phyloP scores from a whole-genome alignment of 2,797 vertebrate species.

The Pseudocheirus occidentalis region DNA sequence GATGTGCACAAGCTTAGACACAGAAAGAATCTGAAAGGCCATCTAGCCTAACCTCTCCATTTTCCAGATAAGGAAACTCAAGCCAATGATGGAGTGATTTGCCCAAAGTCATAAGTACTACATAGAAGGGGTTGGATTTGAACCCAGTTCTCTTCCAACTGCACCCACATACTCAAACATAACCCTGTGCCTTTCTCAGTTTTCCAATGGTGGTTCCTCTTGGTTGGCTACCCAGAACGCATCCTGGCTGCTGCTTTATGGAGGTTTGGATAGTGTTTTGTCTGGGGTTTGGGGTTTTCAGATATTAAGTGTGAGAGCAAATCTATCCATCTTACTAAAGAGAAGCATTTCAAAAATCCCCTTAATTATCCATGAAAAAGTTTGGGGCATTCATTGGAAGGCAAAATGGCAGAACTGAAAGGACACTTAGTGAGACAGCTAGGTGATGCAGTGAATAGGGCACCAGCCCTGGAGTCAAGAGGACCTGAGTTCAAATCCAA shows the following conservation, averaged over 20 bases:
- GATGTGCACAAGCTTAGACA: neutral
- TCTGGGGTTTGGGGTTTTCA: neutral
- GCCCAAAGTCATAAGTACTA: neutral
- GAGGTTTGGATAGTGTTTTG: neutral
- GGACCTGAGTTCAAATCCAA: too few relatives aligned
- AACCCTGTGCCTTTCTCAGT: neutral
- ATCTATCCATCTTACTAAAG: conserved; percentile 24
- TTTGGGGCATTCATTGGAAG: neutral
- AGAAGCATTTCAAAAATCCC: conserved; percentile 45
- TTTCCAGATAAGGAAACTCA: neutral
- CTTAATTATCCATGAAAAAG: neutral
- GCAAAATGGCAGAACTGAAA: neutral
- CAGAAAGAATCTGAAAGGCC: neutral
- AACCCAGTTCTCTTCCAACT: neutral
- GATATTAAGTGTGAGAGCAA: conserved; percentile 11
- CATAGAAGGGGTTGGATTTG: neutral
- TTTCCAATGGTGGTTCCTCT: neutral
- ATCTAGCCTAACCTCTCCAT: neutral
- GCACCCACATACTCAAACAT: neutral
- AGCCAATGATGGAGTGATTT: neutral
- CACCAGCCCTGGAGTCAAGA: too few relatives aligned
- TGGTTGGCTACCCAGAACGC: neutral
- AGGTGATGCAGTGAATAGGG: too few relatives aligned
- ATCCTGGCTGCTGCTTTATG: neutral
- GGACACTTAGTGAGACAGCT: neutral